Base-by-base conservation (phyloP, 2,888 invertebrate species). In the Ornithoptera alexandrae region DNA sequence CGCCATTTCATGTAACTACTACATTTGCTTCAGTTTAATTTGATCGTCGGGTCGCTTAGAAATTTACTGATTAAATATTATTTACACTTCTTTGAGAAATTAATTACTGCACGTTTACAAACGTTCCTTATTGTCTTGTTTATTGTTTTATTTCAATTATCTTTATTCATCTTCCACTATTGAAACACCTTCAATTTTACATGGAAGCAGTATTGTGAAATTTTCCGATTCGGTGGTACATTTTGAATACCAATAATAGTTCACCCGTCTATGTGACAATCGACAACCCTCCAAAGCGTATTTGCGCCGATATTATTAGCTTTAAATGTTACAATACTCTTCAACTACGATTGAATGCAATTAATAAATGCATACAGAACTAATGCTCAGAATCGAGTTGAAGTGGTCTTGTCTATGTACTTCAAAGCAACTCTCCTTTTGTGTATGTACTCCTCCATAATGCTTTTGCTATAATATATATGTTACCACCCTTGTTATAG, bases 261-360 rank as follows among this genome's bases (percentile, higher is more conserved):
- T 72, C 70, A 76, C 73, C 72, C 89, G 88, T 88, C 88, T 81
- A 81, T 85, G 89, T 90, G 85, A 89, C 89, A 83, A 88, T 87
- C 90, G 90, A 90, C 90, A 30, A 30, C 89, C 77, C 82, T 77
- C 89, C 86, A 89, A 89, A 86, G 83, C 87, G 88, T 88, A 83
- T 82, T 84, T 79, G 77, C 75, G 73, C 75, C 76, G 81, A 78
- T 82, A 78, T 79, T 76, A 82, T 82, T 79, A 76, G 86, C 85
- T 84, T 85, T 83, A 75, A 72, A 76, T 84, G 83, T 83, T 74
- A 50, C 18, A 42, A 72, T 72, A 74, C 81, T 82, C 82, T 85
- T 84, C 83, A 84, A 82, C 83, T 82, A 75, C 66, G 74, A 75
- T 70, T 64, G 30, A 63, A 56, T 61, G 73, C 73, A 68, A 69